phyloP scores from a whole-genome alignment of 2,888 invertebrate genomes.

The Didymodactylos carnosus region DNA sequence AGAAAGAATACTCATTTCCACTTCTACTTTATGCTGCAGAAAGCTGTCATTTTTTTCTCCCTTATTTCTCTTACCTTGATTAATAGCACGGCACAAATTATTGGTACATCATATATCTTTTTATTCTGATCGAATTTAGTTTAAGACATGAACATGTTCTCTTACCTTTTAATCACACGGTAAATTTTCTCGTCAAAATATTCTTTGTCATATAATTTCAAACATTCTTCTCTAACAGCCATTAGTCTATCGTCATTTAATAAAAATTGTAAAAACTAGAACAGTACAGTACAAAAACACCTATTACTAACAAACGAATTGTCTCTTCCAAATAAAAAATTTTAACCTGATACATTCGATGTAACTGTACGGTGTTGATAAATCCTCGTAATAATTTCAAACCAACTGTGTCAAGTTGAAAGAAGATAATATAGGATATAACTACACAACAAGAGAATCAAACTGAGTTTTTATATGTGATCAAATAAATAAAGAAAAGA shows the following conservation, averaged over 20 bases:
- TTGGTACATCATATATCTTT: no score
- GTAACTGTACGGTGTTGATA: conserved; percentile 24
- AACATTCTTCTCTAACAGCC: conserved; percentile 30
- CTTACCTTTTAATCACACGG: not conserved
- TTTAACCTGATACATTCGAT: conserved; percentile 27
- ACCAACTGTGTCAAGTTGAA: conserved; percentile 29
- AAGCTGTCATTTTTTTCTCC: no score
- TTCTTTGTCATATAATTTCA: conserved; percentile 23
- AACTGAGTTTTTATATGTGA: no score
- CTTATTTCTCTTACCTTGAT: no score
- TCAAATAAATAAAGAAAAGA: no score
- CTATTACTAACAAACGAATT: no score
- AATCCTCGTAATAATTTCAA: conserved; percentile 26
- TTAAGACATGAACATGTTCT: not conserved
- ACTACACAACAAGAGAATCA: conserved; percentile 21
- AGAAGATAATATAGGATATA: conserved; percentile 26
- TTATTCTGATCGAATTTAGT: not conserved
- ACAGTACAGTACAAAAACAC: no score
- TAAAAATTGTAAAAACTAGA: conserved; percentile 29
- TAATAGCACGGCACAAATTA: no score
- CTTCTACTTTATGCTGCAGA: no score
- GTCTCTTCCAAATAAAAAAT: not conserved
- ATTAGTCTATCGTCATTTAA: conserved; percentile 25
- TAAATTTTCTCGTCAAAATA: not conserved
- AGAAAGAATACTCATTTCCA: no score